These are phyloP conservation scores for Protobothrops mucrosquamatus DNA, from an alignment of 2,113 vertebrate species.

Conservation along the genomic window DNA sequence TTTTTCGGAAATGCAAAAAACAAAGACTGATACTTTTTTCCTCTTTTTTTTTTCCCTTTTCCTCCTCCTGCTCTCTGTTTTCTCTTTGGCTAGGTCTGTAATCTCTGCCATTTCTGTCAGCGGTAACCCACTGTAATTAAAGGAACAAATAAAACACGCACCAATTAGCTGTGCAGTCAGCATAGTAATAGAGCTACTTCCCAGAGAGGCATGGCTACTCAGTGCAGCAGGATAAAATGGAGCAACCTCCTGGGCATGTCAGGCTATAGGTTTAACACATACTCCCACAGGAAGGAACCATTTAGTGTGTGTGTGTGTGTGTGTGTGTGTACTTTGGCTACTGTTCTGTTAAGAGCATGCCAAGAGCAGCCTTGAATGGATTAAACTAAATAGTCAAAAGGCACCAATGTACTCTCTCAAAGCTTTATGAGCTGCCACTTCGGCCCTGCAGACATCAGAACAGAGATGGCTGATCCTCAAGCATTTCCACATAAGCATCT, in stretches of 20 bases:
- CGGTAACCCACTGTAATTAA: constrained; percentile 32
- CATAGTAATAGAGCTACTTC: constrained; percentile 18
- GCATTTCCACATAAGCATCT: neutral
- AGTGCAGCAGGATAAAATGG: neutral
- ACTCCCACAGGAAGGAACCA: neutral
- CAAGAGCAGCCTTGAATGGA: neutral
- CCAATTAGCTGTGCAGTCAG: constrained; percentile 22
- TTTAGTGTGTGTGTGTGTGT: neutral
- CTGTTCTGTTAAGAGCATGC: neutral
- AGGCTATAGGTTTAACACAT: neutral
- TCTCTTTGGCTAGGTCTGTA: constrained; percentile 27
- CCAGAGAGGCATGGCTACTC: neutral
- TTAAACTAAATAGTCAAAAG: neutral
- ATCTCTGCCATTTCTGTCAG: constrained; percentile 29
- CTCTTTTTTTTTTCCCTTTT: neutral
- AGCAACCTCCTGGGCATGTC: neutral
- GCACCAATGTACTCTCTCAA: neutral
- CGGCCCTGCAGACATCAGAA: neutral
- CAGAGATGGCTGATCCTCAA: neutral
- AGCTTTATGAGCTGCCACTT: neutral
- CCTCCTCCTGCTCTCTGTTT: neutral
- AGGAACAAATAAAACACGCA: constrained; percentile 27
- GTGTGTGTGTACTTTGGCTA: neutral
- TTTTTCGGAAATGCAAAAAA: neutral
- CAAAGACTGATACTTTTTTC: neutral